Percentiles rank a stretch among this genome's conserved stretches.
Evolutionary conservation across 2,888 invertebrate species (phyloP).

Genomic region (Ophion ellenae): DNA sequence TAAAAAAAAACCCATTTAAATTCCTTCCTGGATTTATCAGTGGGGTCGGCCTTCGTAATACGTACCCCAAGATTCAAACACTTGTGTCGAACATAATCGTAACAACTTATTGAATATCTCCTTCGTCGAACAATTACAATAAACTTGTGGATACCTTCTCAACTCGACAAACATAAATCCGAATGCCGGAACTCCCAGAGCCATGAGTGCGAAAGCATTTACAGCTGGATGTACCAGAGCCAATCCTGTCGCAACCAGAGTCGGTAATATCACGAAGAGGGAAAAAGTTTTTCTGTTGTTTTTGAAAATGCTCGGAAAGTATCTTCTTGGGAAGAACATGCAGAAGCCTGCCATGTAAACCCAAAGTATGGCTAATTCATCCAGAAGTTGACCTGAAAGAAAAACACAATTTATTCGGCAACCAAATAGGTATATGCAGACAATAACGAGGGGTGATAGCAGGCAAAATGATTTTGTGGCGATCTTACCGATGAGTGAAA

Average conservation of each 20-base stretch:
- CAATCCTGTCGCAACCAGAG: constrained; percentile 88
- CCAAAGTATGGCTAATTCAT: constrained; percentile 93
- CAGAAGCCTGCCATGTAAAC: constrained; percentile 91
- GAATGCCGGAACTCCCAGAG: constrained; percentile 89
- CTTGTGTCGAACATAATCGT: no score
- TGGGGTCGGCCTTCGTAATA: no score
- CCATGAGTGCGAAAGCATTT: constrained; percentile 93
- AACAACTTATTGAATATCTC: neutral
- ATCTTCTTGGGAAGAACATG: constrained; percentile 89
- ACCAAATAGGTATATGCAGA: neutral
- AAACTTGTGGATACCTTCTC: constrained; percentile 85
- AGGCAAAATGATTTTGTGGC: neutral
- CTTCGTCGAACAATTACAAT: neutral
- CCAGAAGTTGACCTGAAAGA: constrained; percentile 89
- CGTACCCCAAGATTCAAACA: no score
- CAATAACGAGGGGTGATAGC: no score
- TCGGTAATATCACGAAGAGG: constrained; percentile 86
- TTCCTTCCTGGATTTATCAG: no score
- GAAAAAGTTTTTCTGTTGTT: constrained; percentile 88
- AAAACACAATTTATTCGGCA: constrained; percentile 11
- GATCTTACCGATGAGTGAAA: constrained; percentile 88
- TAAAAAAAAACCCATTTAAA: no score
- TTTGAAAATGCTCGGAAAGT: constrained; percentile 88
- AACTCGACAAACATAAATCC: constrained; percentile 88
- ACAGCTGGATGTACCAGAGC: constrained; percentile 91